Evolutionary conservation across 2,797 vertebrate genomes (phyloP), one percentile per base, ranked within the genome.

Genomic region (Hydrophis major): DNA sequence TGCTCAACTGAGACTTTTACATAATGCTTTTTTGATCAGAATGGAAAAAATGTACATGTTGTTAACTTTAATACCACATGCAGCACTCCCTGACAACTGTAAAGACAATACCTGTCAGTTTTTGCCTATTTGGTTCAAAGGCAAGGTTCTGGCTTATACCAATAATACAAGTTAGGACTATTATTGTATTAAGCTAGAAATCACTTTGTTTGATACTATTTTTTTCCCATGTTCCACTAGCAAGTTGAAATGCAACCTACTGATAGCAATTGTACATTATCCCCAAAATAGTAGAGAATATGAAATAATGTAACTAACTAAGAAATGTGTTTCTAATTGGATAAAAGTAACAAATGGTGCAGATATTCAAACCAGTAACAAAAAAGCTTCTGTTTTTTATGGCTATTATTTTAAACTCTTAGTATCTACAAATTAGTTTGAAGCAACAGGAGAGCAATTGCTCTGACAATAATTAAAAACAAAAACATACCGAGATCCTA

Each of bases 301-400:
- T 42, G 91, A 96, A 96, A 95, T 95, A 87, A 88, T 53, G 50
- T n/a, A 95, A 91, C 96, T 97, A 95, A 94, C 87, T 94, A 94
- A 86, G 56, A 3, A 42, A 56, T 1, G 16, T 61, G 89, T 93
- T 63, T 95, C 89, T 94, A 90, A 83, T 94, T 94, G 93, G 27
- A 88, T 90, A 94, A 78, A 42, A 93, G 78, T 88, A 92, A 87
- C 7, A 92, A 93, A 74, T 94, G 91, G 87, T 83, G 57, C 93
- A 95, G 93, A 86, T 89, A 61, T 63, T 63, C 89, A 88, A 28
- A 16, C 55, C 50, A 91, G 32, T 10, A 83, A 83, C 74, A 47
- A 74, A 74, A 74, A 32, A 20, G 20, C 37, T 47, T 20, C 37
- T 83, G 42, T 47, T 83, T 47, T 83, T 83, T 2, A 47, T 83